These are phyloP conservation scores for Caenorhabditis sulstoni DNA, from an alignment of 2,888 invertebrate species.

Conservation along the genomic window DNA sequence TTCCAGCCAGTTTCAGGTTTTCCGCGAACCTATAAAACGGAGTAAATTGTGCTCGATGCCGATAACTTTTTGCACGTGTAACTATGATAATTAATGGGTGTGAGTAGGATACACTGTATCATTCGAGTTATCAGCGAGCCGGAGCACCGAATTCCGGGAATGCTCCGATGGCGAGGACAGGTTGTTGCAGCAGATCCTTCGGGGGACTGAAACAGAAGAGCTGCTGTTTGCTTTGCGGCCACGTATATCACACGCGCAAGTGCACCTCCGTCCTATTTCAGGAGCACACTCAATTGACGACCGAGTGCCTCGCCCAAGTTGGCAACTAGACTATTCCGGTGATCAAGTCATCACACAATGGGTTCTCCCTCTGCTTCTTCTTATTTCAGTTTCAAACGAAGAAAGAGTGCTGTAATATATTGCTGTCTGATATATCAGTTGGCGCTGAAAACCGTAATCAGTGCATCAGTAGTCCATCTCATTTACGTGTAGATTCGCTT, in stretches of 20 bases:
- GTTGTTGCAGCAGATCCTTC: not conserved
- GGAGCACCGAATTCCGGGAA: conserved; percentile 36
- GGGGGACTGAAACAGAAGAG: not conserved
- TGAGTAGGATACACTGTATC: conserved; percentile 37
- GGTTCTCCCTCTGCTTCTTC: too few relatives aligned
- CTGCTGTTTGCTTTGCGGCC: not conserved
- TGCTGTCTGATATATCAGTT: conserved; percentile 42
- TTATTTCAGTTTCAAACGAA: not conserved
- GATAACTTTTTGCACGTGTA: conserved; percentile 55
- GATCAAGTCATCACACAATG: conserved; percentile 28
- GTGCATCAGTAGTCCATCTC: conserved; percentile 40
- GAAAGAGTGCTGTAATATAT: conserved; percentile 33
- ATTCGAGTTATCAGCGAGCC: conserved; percentile 38
- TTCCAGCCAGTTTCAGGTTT: conserved; percentile 16
- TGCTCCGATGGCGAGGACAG: not conserved
- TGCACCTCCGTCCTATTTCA: conserved; percentile 10
- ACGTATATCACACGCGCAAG: conserved; percentile 17
- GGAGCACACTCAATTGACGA: conserved; percentile 29
- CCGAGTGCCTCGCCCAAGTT: conserved; percentile 17
- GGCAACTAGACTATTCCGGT: conserved; percentile 37
- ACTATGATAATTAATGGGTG: conserved; percentile 41
- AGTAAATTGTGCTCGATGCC: not conserved
- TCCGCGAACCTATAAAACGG: conserved; percentile 45
- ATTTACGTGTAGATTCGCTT: conserved; percentile 36
- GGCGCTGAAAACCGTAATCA: conserved; percentile 35